These are phyloP conservation scores for Notodonta dromedarius DNA, from an alignment of 2,888 invertebrate species.

Conservation along the genomic window DNA sequence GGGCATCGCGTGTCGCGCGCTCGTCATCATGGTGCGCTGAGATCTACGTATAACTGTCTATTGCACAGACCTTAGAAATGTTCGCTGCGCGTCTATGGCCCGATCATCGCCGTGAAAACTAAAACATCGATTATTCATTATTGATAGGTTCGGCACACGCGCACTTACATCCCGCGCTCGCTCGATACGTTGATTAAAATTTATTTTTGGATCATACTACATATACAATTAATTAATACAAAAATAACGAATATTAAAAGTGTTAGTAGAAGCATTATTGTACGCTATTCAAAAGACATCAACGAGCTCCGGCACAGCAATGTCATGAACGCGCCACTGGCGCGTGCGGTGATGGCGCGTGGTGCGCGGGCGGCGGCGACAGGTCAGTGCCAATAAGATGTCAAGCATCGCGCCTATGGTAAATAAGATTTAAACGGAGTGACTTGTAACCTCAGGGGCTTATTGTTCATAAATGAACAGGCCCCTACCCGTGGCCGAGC, in stretches of 20 bases:
- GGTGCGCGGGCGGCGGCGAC: neutral
- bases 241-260: neutral
- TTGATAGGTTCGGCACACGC: neutral
- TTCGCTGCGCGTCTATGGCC: too few relatives aligned
- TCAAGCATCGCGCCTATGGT: neutral
- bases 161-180: neutral
- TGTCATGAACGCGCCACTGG: neutral
- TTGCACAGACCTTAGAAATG: too few relatives aligned
- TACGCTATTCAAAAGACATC: neutral
- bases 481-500: neutral
- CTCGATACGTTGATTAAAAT: too few relatives aligned
- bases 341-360: too few relatives aligned
- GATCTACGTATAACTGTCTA: neutral
- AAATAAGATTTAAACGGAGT: neutral
- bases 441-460: neutral
- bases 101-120: neutral
- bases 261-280: neutral
- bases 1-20: constrained; percentile 11
- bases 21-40: constrained; percentile 7
- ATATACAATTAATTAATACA: too few relatives aligned
- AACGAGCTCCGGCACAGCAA: neutral
- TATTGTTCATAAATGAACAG: neutral
- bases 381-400: neutral
- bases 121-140: constrained; percentile 4
- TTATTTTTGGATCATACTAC: too few relatives aligned